Conservation (phyloP, 2,113 vertebrate genomes). For the Vimba vimba region DNA sequence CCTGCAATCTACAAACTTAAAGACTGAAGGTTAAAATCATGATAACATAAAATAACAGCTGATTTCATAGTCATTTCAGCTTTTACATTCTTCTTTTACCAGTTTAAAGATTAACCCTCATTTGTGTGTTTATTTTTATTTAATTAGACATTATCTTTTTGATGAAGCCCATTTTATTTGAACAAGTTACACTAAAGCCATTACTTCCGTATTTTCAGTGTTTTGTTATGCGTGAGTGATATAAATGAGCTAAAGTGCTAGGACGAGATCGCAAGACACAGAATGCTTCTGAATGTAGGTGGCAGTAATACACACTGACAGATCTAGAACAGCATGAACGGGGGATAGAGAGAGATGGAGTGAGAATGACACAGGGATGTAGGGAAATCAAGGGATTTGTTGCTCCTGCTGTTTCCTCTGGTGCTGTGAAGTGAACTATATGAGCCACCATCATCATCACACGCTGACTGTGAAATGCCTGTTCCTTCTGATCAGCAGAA, state of each 20-base stretch:
- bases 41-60: too few relatives aligned
- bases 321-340: slow-evolving; percentile 74
- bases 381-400: neutral
- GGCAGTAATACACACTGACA: slow-evolving; percentile 58
- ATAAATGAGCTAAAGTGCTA: neutral
- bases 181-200: neutral
- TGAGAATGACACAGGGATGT: neutral
- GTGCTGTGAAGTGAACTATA: slow-evolving; percentile 21
- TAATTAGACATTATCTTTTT: too few relatives aligned
- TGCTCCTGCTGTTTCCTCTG: slow-evolving; percentile 13
- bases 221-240: neutral
- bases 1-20: too few relatives aligned
- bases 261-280: neutral
- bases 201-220: neutral
- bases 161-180: neutral
- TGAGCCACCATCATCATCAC: slow-evolving; percentile 2
- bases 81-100: too few relatives aligned
- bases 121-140: too few relatives aligned
- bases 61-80: too few relatives aligned
- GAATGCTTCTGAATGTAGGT: slow-evolving; percentile 58
- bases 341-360: slow-evolving; percentile 71
- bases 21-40: too few relatives aligned
- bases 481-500: neutral
- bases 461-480: neutral
- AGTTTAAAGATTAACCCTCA: too few relatives aligned